phyloP scores from a whole-genome alignment of 1,140 invertebrate species.

The Phortica variegata region DNA sequence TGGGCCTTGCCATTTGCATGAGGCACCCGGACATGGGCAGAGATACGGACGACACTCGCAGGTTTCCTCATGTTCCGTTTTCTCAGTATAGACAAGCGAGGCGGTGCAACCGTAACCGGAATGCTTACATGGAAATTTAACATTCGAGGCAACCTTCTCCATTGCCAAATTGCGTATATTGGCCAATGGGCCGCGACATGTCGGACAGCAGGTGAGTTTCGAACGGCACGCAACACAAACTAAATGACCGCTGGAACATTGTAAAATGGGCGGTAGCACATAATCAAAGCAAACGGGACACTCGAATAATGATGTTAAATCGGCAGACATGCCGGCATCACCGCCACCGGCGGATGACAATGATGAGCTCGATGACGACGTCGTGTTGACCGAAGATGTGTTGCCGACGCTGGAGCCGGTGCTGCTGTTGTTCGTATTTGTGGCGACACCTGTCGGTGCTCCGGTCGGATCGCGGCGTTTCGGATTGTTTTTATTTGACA shows the following conservation, averaged over 20 bases:
- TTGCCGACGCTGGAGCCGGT: constrained; percentile 43
- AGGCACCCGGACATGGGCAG: constrained; percentile 97
- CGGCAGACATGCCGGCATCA: constrained; percentile 70
- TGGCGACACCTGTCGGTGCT: constrained; percentile 43
- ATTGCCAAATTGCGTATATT: constrained; percentile 98
- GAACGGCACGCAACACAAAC: constrained; percentile 94
- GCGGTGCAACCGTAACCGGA: constrained; percentile 92
- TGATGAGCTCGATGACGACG: constrained; percentile 54
- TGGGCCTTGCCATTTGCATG: constrained; percentile 98
- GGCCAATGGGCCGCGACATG: constrained; percentile 93
- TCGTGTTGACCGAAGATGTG: constrained; percentile 52
- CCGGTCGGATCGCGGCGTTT: constrained; percentile 54
- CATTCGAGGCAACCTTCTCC: constrained; percentile 98
- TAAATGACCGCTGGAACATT: constrained; percentile 85
- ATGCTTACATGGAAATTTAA: constrained; percentile 99
- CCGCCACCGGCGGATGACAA: constrained; percentile 54
- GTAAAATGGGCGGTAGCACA: constrained; percentile 93
- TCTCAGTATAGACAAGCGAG: constrained; percentile 93
- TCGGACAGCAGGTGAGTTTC: constrained; percentile 95
- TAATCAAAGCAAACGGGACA: constrained; percentile 99
- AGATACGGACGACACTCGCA: constrained; percentile 97
- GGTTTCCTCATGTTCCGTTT: constrained; percentile 96
- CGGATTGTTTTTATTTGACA: constrained; percentile 57
- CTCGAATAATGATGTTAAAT: constrained; percentile 94
- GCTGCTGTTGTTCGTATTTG: constrained; percentile 39